Percentiles rank a stretch among this genome's conserved stretches.
Conservation (phyloP, 2,113 vertebrate genomes). For the Recurvirostra avosetta region DNA sequence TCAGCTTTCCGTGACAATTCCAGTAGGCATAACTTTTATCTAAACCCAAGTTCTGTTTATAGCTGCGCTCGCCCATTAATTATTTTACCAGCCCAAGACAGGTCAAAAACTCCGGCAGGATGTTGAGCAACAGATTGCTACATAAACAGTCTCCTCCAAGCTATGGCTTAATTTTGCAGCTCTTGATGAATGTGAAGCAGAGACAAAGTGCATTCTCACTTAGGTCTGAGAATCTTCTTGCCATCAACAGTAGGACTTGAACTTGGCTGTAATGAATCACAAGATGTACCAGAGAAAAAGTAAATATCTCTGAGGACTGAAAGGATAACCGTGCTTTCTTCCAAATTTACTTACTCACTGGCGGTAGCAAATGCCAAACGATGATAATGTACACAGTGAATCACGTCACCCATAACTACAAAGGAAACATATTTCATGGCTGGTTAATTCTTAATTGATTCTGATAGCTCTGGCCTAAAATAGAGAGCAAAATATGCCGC, state of each 20-base stretch:
- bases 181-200: background rate
- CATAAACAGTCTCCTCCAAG: background rate
- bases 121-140: background rate
- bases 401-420: background rate
- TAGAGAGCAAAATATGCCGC: background rate
- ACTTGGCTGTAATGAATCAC: background rate
- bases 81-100: background rate
- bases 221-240: background rate
- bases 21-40: background rate
- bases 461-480: background rate
- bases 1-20: background rate
- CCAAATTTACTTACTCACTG: background rate
- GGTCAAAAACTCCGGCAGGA: background rate
- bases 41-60: background rate
- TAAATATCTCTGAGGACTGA: background rate
- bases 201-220: background rate
- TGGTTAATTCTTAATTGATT: conserved; percentile 10
- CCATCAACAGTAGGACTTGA: background rate
- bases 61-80: background rate
- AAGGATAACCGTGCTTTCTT: background rate
- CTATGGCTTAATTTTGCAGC: background rate
- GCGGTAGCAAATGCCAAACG: background rate
- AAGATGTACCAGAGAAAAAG: background rate
- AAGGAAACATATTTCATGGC: background rate
- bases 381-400: background rate